A percentile compares a stretch with the other conserved stretches of the same genome.
These are phyloP conservation scores for Python bivittatus DNA, from an alignment of 2,113 vertebrate genomes.

Conservation along the genomic window DNA sequence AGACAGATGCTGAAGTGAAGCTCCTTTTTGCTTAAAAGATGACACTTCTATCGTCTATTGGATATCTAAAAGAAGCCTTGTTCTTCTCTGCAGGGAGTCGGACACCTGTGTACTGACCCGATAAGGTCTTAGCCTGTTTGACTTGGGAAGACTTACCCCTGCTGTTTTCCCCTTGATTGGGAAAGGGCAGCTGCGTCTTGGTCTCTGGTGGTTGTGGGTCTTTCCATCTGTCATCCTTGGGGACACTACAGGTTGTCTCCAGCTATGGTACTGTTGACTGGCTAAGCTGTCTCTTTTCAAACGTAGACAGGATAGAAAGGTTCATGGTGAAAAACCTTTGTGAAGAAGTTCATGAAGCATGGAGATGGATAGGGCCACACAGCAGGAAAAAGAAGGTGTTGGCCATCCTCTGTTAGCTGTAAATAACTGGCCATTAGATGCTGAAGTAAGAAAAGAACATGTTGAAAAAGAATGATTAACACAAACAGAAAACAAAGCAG, in stretches of 20 bases:
- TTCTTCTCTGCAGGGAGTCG: not conserved
- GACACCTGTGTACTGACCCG: not conserved
- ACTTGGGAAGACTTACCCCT: slow-evolving; percentile 10
- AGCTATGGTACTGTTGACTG: not conserved
- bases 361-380: not conserved
- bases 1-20: rapidly evolving
- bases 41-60: not conserved
- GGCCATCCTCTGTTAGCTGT: not conserved
- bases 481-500: not conserved
- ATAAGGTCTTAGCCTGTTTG: slow-evolving; percentile 29
- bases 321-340: slow-evolving; percentile 1
- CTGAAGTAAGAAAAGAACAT: slow-evolving; percentile 7
- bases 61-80: not conserved
- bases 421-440: not conserved
- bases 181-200: slow-evolving; percentile 10
- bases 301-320: not conserved
- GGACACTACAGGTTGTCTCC: not conserved
- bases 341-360: not conserved
- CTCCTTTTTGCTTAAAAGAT: slow-evolving; percentile 23
- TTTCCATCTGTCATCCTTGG: slow-evolving; percentile 10
- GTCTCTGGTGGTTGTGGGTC: slow-evolving; percentile 7
- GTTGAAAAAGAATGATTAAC: not conserved
- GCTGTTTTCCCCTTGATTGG: slow-evolving; percentile 23
- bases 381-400: not conserved
- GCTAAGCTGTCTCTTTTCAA: slow-evolving; percentile 23